Evolutionary conservation across 1,140 invertebrate species (phyloP), one percentile per base, ranked within the genome.

Genomic region (Lerema accius): DNA sequence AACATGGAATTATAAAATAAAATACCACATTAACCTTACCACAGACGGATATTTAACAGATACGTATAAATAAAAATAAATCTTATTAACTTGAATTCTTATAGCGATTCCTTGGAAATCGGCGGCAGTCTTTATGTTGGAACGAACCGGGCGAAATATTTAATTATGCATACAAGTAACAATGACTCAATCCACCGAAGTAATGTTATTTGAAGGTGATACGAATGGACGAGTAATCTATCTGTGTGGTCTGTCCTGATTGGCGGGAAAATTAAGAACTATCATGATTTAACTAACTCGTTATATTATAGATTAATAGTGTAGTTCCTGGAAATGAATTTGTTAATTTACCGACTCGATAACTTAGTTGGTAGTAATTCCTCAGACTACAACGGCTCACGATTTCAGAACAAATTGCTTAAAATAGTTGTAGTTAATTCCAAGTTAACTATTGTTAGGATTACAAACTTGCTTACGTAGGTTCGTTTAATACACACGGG

Each of bases 121-220:
- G 66, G 39, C 66, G 66, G 60, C 49, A 26, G 42, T 63, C 49
- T 69, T 64, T 50, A 67, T 67, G 45, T 70, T 58, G 64, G 39
- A 45, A 58, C 40, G 53, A 32, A 45, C 26, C 42, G 39, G 45
- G 42, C 23, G 53, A 58, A 32, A 58, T 56, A 56, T 56, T 56
- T 56, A 56, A 56, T 56, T 56, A 56, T 42, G 51, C 51, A 58
- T 26, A 56, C 23, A 14, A 48, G 26, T 28, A 45, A 45, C 40
- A 58, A 45, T 58, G 53, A 45, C 53, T 58, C 53, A 58, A 58
- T 45, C 53, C 19, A 3, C 14, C 61, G 55, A 68, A 69, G 65
- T 74, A 70, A 81, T 80, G 82, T 81, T 79, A 77, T 77, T 77
- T 84, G 81, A 84, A 87, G 84, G 82, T 82, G 82, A 81, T 69